A percentile compares a stretch with the other conserved stretches of the same genome.
These are phyloP conservation scores for Anodontia alba DNA, from an alignment of 2,888 invertebrate species.

Conservation along the genomic window DNA sequence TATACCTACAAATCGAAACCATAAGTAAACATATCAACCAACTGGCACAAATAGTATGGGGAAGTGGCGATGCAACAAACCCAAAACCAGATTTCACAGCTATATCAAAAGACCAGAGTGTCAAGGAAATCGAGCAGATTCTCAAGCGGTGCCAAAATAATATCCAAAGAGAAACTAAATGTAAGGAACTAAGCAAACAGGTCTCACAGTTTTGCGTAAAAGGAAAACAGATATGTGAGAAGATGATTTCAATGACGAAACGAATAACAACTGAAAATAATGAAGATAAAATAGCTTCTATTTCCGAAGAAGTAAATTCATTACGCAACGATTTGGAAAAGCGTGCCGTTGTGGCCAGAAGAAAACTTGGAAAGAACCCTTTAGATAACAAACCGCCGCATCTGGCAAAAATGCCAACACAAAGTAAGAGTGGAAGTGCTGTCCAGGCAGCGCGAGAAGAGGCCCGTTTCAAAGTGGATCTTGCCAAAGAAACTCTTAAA, in stretches of 20 bases:
- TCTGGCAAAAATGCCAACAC: conserved; percentile 4
- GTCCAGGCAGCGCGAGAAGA: not conserved
- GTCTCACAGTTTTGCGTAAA: not conserved
- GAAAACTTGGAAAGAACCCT: not conserved
- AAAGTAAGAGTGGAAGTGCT: not conserved
- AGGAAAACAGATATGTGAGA: not conserved
- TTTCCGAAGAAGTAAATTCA: not conserved
- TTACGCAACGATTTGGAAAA: not conserved
- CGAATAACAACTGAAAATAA: not conserved
- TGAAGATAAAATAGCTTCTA: not conserved
- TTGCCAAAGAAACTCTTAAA: conserved; percentile 15
- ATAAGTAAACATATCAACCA: not conserved
- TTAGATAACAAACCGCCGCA: not conserved
- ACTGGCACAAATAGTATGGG: not conserved
- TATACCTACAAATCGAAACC: not conserved
- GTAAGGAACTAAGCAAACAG: not conserved
- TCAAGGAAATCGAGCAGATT: not conserved
- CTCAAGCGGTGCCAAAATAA: not conserved
- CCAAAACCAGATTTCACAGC: not conserved
- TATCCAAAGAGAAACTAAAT: not conserved
- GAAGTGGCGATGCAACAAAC: not conserved
- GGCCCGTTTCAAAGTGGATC: not conserved
- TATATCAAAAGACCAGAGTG: too few species aligned
- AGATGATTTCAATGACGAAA: not conserved
- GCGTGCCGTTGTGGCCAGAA: not conserved